Evolutionary conservation across 2,113 vertebrate genomes (phyloP).

Genomic region (Caracal caracal): DNA sequence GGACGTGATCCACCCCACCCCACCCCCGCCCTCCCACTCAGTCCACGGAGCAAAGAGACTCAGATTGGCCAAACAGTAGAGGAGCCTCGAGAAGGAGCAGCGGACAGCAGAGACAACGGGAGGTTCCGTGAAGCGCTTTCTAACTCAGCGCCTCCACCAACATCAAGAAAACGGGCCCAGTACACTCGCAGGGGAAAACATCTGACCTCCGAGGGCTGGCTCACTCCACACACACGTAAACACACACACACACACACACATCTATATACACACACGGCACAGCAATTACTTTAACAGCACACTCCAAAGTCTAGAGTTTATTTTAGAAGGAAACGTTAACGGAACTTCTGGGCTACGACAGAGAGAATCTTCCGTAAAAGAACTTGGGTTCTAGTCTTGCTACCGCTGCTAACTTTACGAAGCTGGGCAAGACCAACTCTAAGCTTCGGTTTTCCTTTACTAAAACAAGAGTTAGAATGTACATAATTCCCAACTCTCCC

Average conservation of each 20-base stretch:
- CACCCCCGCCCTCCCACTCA: background rate
- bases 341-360: rapidly evolving
- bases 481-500: background rate
- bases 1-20: background rate
- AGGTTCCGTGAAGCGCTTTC: too few relatives aligned
- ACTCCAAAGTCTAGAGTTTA: background rate
- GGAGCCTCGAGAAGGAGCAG: background rate
- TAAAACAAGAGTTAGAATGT: background rate
- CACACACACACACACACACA: too few relatives aligned
- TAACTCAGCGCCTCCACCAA: background rate
- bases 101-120: rapidly evolving
- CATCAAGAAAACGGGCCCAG: background rate
- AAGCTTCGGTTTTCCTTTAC: background rate
- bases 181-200: background rate
- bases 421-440: background rate
- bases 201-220: background rate
- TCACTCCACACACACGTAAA: too few relatives aligned
- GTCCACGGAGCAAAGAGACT: background rate
- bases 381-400: background rate
- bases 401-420: background rate
- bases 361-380: background rate
- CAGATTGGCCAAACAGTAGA: background rate
- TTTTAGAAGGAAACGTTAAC: background rate
- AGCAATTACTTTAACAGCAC: background rate
- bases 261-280: rapidly evolving